Evolutionary conservation across 2,797 vertebrate genomes (phyloP).

Genomic region (Myotis pilosus): DNA sequence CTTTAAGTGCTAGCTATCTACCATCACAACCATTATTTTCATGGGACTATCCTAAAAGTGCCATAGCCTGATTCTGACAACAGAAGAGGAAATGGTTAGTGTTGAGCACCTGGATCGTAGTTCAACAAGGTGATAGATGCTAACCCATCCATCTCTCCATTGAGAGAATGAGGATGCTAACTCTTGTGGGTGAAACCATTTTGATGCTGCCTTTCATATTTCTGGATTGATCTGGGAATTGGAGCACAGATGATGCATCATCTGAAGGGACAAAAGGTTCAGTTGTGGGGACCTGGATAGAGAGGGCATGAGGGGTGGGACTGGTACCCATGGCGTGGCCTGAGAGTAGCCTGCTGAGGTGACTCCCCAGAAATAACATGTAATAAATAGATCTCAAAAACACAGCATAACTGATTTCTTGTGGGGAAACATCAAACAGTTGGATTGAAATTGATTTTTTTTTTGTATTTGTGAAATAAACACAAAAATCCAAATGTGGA

Average conservation of each 20-base stretch:
- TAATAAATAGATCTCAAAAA: not conserved
- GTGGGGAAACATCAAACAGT: constrained; percentile 40
- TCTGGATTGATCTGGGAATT: not conserved
- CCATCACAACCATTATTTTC: not conserved
- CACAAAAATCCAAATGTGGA: constrained; percentile 38
- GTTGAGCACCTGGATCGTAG: not conserved
- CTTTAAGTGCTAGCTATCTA: not conserved
- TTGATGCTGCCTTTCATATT: not conserved
- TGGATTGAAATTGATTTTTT: constrained; percentile 38
- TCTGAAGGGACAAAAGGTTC: not conserved
- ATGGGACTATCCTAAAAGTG: not conserved
- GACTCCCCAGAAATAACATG: not conserved
- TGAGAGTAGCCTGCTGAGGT: not conserved
- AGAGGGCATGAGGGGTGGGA: not conserved
- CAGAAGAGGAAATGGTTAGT: not conserved
- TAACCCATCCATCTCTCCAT: no score
- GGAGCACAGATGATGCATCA: not conserved
- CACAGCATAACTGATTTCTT: not conserved
- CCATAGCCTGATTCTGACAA: not conserved
- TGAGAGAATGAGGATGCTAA: not conserved
- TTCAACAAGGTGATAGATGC: not conserved
- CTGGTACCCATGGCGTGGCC: not conserved
- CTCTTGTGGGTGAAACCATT: not conserved
- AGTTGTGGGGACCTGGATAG: not conserved
- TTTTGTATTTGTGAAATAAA: constrained; percentile 67